Evolutionary conservation across 2,797 vertebrate species (phyloP), one percentile per base, ranked within the genome.

Genomic region (Scarus forsteni): DNA sequence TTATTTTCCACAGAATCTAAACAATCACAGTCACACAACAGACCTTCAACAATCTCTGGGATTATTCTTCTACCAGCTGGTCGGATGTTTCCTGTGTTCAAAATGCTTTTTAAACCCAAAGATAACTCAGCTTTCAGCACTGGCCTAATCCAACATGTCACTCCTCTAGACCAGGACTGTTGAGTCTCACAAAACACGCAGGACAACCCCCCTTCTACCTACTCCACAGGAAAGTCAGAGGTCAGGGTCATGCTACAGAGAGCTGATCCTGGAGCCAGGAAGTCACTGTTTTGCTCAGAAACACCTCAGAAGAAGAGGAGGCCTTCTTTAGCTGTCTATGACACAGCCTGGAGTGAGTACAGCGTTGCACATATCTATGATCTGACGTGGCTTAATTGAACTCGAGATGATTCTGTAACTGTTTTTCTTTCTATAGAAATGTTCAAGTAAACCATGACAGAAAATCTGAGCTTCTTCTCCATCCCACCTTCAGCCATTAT

Each of bases 181-280:
- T 79, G 43, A 11, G 5, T 53, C 34, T 77, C 70, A 83, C 10
- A 78, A 27, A 59, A 59, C 60, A 62, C 49, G 12, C 44, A 34
- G 36, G 16, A 40, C 7, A 14, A 42, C 9, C n/a, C 45, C 51
- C 40, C 60, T 13, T 39, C 43, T 39, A 51, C 52, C 14, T 60
- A 57, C 68, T 50, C 60, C 12, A 53, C 2, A 35, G 36, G 57
- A 50, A 73, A 60, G 54, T 79, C 74, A 73, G 18, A 75, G 75
- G 75, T 83, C 70, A 66, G 27, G 7, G 27, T 67, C 66, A 49
- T 49, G 49, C 60, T 36, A 16, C 49, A 49, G 18, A 59, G 27
- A 54, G 15, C 14, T 35, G 11, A 35, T 42, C 0, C 18, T 40
- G 38, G 36, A 62, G 46, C 15, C 38, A 42, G 35, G 27, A 36